Evolutionary conservation across 2,888 invertebrate species (phyloP), one percentile per base, ranked within the genome.

Genomic region (Gymnoscelis rufifasciata): DNA sequence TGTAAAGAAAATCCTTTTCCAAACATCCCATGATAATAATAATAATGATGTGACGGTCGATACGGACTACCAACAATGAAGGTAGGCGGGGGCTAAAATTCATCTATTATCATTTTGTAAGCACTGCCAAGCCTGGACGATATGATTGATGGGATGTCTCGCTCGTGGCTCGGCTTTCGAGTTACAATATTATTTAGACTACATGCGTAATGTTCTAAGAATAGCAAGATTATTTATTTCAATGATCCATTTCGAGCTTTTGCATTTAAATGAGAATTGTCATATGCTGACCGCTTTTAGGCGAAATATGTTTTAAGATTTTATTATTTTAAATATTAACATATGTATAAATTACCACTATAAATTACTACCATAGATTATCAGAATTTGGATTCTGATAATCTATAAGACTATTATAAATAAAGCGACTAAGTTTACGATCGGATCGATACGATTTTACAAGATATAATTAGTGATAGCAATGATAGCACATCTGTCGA

Each of bases 91-190:
- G 62, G 60, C 69, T 70, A 70, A 71, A 73, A 71, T 60, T 67
- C 70, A 78, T 78, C 76, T 75, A 69, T 79, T 69, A 77, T 53
- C 61, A 51, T 63, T 60, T 60, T 56, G 57, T 58, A 63, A 68
- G 67, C 63, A 43, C 39, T 71, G 72, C 69, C 70, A 68, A 68
- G 64, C 56, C 64, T 64, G 66, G 73, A 66, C 69, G 59, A 56
- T 56, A 65, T 75, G 78, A 79, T 75, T 76, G 75, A 77, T 74
- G 59, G 52, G 40, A 52, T 61, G 65, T 62, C n/a, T n/a, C n/a
- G n/a, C n/a, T n/a, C 68, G 55, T 51, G 56, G 47, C 46, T 52
- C 52, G 43, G 49, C 50, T 53, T 54, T 58, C 55, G 54, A 52
- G 57, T 54, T 55, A 55, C 57, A 60, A 64, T 63, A 65, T 61